These are phyloP conservation scores for Papilio glaucus DNA, from an alignment of 1,140 invertebrate species.

Conservation along the genomic window DNA sequence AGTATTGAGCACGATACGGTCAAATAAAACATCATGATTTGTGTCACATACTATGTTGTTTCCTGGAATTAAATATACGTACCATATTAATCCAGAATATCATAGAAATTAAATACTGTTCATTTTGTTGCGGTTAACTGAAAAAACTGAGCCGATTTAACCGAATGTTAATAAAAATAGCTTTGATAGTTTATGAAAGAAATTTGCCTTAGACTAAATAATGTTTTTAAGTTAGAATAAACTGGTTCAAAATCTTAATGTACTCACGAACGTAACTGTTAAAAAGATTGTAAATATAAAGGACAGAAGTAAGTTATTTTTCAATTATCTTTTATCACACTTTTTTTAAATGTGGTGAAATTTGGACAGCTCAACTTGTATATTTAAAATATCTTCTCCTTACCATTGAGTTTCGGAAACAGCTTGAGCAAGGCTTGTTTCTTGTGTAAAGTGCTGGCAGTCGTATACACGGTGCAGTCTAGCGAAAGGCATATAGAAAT, in stretches of 20 bases:
- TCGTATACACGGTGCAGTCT: constrained; percentile 24
- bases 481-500: constrained; percentile 27
- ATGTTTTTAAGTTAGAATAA: no score
- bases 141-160: no score
- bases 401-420: constrained; percentile 33
- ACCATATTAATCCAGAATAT: no score
- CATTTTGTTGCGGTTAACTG: no score
- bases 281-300: background rate
- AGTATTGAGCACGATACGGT: background rate
- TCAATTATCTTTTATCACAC: background rate
- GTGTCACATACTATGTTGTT: background rate
- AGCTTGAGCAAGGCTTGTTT: constrained; percentile 35
- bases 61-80: background rate
- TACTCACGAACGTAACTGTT: no score
- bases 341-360: background rate
- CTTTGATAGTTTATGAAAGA: no score
- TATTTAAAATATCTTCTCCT: background rate
- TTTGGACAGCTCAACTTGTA: background rate
- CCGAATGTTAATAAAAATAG: no score
- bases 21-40: background rate
- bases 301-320: background rate
- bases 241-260: no score
- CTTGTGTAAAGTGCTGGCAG: constrained; percentile 24
- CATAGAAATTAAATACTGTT: no score
- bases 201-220: no score